Percentiles rank a stretch among this genome's conserved stretches.
Evolutionary conservation across 2,797 vertebrate species (phyloP).

Genomic region (Sarcophilus harrisii): DNA sequence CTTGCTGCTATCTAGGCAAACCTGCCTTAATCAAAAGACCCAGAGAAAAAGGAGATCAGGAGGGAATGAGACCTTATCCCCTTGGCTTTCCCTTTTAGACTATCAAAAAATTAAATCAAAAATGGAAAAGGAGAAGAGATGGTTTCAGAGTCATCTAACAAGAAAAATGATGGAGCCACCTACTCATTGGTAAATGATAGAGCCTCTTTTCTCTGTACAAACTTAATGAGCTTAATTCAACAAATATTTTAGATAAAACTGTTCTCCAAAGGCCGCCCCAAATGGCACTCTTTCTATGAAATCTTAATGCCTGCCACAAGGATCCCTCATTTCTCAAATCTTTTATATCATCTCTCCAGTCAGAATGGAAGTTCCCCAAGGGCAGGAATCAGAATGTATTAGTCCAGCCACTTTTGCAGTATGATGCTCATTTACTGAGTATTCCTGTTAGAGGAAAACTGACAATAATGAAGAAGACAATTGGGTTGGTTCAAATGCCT

Average conservation of each 20-base stretch:
- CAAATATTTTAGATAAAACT: not conserved
- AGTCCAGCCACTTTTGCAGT: not conserved
- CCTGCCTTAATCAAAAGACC: not conserved
- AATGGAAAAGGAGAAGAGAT: not conserved
- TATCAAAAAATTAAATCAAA: no score
- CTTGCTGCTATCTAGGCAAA: not conserved
- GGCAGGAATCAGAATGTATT: not conserved
- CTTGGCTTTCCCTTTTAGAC: no score
- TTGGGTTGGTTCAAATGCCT: not conserved
- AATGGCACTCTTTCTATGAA: not conserved
- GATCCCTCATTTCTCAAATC: not conserved
- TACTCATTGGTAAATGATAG: not conserved
- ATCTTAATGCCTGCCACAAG: not conserved
- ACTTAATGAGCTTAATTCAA: not conserved
- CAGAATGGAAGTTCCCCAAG: not conserved
- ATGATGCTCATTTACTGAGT: not conserved
- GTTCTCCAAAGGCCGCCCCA: not conserved
- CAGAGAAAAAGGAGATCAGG: not conserved
- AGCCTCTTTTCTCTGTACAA: not conserved
- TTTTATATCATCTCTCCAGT: not conserved
- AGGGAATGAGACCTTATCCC: not conserved
- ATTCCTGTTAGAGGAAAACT: not conserved
- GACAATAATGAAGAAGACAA: not conserved
- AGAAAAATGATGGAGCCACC: not conserved
- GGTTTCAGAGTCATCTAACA: not conserved